Conservation (phyloP, 1,140 invertebrate species). For the Thrips palmi region DNA sequence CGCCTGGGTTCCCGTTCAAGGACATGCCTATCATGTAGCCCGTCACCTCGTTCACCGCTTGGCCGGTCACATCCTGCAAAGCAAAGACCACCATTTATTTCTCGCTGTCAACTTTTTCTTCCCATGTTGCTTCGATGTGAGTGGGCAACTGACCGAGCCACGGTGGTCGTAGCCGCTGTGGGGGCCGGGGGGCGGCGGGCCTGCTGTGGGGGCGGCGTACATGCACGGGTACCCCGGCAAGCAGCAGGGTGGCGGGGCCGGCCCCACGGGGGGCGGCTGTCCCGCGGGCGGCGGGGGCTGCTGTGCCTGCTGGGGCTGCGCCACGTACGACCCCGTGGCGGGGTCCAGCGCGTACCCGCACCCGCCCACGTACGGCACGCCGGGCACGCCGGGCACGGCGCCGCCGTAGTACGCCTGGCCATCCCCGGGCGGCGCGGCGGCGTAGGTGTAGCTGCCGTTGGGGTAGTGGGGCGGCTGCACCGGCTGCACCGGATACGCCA, state of each 20-base stretch:
- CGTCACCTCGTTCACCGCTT: slow-evolving; percentile 9
- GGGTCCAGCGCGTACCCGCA: not conserved
- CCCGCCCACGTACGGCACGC: not conserved
- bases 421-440: slow-evolving; percentile 9
- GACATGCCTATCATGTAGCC: slow-evolving; percentile 12
- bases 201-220: slow-evolving; percentile 3
- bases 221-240: too few species aligned
- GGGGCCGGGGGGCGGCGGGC: not conserved
- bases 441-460: slow-evolving; percentile 1
- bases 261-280: not conserved
- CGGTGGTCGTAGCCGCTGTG: not conserved
- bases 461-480: not conserved
- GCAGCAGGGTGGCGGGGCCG: slow-evolving; percentile 4
- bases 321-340: not conserved
- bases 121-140: slow-evolving; percentile 1
- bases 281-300: not conserved
- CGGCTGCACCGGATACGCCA: too few species aligned
- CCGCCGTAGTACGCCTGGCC: slow-evolving; percentile 2
- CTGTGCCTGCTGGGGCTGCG: slow-evolving; percentile 1
- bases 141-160: not conserved
- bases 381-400: not conserved
- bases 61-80: slow-evolving; percentile 7
- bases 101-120: slow-evolving; percentile 5
- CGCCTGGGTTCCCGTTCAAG: slow-evolving; percentile 7
- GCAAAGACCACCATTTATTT: slow-evolving; percentile 2